Evolutionary conservation across 2,797 vertebrate genomes (phyloP), one percentile per base, ranked within the genome.

Genomic region (Sardinella longiceps): DNA sequence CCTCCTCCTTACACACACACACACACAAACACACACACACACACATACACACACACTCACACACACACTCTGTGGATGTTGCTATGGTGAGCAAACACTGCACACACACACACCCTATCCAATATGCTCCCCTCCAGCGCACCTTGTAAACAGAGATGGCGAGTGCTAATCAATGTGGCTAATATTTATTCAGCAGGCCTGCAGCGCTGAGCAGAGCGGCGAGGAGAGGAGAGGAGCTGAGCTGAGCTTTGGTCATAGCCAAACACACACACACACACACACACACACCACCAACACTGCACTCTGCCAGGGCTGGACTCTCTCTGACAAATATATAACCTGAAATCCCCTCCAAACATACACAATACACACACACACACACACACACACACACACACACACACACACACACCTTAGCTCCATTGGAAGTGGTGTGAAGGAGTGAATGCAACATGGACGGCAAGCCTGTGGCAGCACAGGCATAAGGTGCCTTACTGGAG

Each of bases 81-180:
- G 63, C 63, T 70, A 33, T 70, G 28, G 63, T 70, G 63, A 33
- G 63, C 63, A 70, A 70, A 70, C 63, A 70, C 63, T 70, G 63
- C 28, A 43, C 37, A 77, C 70, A 39, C 3, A 70, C 30, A 15
- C 14, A 70, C 63, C 5, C 12, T 37, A 77, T 20, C 6, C 28
- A 70, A 37, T 33, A 43, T 33, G 12, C 70, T 77, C 20, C 43
- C 37, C 33, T 74, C 15, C 7, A 43, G 70, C 37, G 1, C 70
- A 77, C 33, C 37, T 23, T 23, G 37, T 77, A 77, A 39, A 77
- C 70, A 43, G 70, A 77, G 37, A 77, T 20, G 23, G 23, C 15
- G 18, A 39, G 70, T 14, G 70, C 70, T 77, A 43, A 77, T 77
- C 70, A 43, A 77, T 39, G 33, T 39, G 70, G 15, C 33, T 43